Evolutionary conservation across 2,113 vertebrate genomes (phyloP), one percentile per base, ranked within the genome.

Genomic region (Prinia subflava): DNA sequence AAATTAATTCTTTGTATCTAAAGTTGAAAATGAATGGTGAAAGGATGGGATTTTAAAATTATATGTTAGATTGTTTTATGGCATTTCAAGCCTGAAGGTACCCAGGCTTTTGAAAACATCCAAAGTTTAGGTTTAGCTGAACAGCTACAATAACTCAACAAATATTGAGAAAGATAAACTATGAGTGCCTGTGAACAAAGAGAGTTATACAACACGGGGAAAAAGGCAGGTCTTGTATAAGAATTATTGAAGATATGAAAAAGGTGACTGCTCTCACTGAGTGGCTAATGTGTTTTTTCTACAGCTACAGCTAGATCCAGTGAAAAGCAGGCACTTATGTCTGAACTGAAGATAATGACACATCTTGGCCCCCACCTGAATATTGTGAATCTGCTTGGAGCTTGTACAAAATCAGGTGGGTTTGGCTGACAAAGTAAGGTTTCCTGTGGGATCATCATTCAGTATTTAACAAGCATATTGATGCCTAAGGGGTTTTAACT

Each of bases 271-370:
- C 20, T 88, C 4, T 42, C 24, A 35, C 57, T 77, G 70, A 81
- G 39, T 68, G 39, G 15, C 17, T 14, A 5, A 27, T 90, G 17
- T 84, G 13, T 78, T 96, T 89, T 86, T 87, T 91, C 55, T 78
- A 97, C 96, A 99, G 99, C 99, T 84, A 99, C 99, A 9, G 99
- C 99, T 16, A 98, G 99, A 93, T 99, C 99, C 94, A 99, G 99
- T 83, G 99, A 99, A 96, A 99, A 99, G 71, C 99, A 99, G 86
- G 99, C 99, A 1, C 99, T 99, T 74, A 99, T 99, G 99, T 99
- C 99, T 33, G 99, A 99, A 88, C 97, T 99, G 97, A 99, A 99
- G 98, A 99, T 99, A 95, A 99, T 99, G 99, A 99, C 99, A 52
- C 99, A 99, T 83, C 98, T 99, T 8, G 99, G 99, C 18, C 99